Evolutionary conservation across 92 coral and sea anemone genomes (phyloP).

Genomic region (Palythoa grandis): DNA sequence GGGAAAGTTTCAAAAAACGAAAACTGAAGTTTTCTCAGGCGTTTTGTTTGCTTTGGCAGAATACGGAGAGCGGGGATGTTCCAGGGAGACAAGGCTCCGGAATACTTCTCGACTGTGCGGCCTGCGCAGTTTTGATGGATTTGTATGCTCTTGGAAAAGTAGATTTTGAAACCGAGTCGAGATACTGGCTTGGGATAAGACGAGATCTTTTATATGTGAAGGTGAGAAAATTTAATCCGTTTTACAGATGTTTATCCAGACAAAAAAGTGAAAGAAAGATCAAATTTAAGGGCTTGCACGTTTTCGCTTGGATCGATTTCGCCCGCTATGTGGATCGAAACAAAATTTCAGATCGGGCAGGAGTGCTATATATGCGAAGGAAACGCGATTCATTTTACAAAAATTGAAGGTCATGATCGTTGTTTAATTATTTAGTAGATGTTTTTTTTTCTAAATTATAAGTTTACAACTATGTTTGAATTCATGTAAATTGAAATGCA

Average conservation of each 20-base stretch:
- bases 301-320: neutral
- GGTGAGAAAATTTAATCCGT: constrained; percentile 52
- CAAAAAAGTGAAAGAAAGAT: neutral
- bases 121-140: constrained; percentile 68
- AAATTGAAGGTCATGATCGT: neutral
- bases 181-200: constrained; percentile 60
- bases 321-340: neutral
- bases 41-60: constrained; percentile 90
- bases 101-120: constrained; percentile 50
- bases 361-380: neutral
- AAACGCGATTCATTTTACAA: neutral
- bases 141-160: constrained; percentile 59
- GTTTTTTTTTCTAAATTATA: neutral
- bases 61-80: constrained; percentile 75
- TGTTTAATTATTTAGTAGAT: neutral
- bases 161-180: constrained; percentile 60
- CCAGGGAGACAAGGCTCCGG: constrained; percentile 65
- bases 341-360: neutral
- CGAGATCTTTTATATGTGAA: constrained; percentile 54
- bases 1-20: constrained; percentile 46
- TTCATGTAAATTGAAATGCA: neutral
- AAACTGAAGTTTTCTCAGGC: constrained; percentile 77
- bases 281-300: neutral
- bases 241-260: neutral
- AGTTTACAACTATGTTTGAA: neutral